These are phyloP conservation scores for Malacoctenus gilli DNA, from an alignment of 2,797 vertebrate genomes.

Conservation along the genomic window DNA sequence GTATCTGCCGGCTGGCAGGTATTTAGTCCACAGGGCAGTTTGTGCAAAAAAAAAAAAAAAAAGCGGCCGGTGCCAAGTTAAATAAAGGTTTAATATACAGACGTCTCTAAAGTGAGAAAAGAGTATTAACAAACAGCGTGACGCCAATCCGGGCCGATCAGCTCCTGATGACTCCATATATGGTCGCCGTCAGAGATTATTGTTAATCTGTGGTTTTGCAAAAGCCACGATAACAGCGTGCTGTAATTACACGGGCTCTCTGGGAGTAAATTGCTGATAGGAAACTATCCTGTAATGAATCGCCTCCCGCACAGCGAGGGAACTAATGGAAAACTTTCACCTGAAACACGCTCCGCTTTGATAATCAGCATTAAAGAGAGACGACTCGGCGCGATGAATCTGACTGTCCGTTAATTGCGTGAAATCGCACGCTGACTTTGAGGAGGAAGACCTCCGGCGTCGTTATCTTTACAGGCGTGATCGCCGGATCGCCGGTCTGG, in stretches of 20 bases:
- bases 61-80: conserved; percentile 16
- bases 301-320: conserved; percentile 32
- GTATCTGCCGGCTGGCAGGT: conserved; percentile 51
- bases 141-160: conserved; percentile 38
- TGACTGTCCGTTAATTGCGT: conserved; percentile 10
- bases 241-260: conserved; percentile 68
- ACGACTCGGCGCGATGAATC: background rate
- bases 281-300: conserved; percentile 47
- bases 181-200: conserved; percentile 50
- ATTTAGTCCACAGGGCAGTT: conserved; percentile 44
- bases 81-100: conserved; percentile 46
- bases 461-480: conserved; percentile 32
- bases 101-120: conserved; percentile 33
- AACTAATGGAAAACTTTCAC: conserved; percentile 40
- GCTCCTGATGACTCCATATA: conserved; percentile 40
- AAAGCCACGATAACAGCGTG: conserved; percentile 60
- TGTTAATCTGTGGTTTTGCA: conserved; percentile 67
- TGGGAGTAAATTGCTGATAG: conserved; percentile 67
- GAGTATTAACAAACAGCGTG: conserved; percentile 24
- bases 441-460: conserved; percentile 18
- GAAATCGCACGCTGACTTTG: conserved; percentile 17
- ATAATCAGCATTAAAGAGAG: conserved; percentile 24
- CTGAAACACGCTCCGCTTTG: conserved; percentile 20
- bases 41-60: conserved; percentile 24
- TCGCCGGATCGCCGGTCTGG: conserved; percentile 19